phyloP scores from a whole-genome alignment of 2,888 invertebrate species.

The Calameuta filiformis region DNA sequence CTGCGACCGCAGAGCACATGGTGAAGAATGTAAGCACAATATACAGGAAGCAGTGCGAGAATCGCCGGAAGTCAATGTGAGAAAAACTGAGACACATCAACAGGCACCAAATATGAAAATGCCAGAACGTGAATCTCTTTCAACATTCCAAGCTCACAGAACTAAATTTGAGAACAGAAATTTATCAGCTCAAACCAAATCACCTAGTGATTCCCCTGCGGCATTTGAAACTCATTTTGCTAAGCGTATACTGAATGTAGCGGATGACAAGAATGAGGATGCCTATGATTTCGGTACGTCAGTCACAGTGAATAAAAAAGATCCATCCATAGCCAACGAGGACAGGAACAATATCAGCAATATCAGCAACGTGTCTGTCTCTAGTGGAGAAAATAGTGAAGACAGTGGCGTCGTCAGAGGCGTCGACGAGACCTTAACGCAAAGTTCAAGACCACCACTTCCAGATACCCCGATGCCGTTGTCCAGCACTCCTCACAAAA shows the following conservation, averaged over 20 bases:
- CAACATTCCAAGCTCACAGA: constrained; percentile 38
- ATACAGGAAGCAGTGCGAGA: neutral
- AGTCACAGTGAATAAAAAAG: constrained; percentile 50
- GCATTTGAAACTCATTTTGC: constrained; percentile 42
- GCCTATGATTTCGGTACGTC: constrained; percentile 51
- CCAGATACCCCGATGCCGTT: constrained; percentile 63
- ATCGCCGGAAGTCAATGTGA: neutral
- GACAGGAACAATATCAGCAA: constrained; percentile 37
- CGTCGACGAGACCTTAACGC: constrained; percentile 36
- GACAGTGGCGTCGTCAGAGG: constrained; percentile 56
- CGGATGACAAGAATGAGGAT: constrained; percentile 34
- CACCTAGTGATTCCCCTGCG: neutral
- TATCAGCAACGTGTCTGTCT: constrained; percentile 59
- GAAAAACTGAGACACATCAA: neutral
- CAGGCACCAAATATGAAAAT: neutral
- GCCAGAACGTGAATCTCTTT: constrained; percentile 7
- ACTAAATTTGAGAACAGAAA: constrained; percentile 38
- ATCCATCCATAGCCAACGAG: constrained; percentile 38
- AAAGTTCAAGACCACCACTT: constrained; percentile 57
- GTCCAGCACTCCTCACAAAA: constrained; percentile 55
- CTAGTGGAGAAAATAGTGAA: constrained; percentile 59
- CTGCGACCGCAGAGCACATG: constrained; percentile 43
- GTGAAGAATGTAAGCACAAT: constrained; percentile 39
- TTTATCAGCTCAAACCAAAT: neutral
- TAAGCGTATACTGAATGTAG: constrained; percentile 38